Evolutionary conservation across 1,140 invertebrate species (phyloP), one percentile per base, ranked within the genome.

Genomic region (Lasioglossum baleicum): DNA sequence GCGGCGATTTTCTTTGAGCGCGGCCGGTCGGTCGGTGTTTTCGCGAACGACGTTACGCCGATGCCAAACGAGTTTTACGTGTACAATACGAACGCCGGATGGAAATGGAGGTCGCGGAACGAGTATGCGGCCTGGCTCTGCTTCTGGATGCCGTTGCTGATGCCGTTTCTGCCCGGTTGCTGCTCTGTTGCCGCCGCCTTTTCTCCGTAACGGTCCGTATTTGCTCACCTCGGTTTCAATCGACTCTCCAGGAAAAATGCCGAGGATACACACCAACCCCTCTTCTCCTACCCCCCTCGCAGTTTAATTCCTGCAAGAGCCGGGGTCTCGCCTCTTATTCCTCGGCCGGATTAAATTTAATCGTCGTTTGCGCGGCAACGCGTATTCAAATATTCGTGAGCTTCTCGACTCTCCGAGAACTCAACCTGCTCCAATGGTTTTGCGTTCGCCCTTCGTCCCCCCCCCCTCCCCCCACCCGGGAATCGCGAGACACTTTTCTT

Each of bases 141-240:
- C 60, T 26, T 26, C 67, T 15, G 75, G 11, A 20, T 44, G 44
- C 67, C 75, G 44, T 35, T 11, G 44, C 7, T 8, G 44, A 0
- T 8, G 7, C 44, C 44, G 44, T 44, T 8, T 44, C 44, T 35
- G 35, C 35, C 35, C 35, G 35, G 35, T 35, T 35, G 35, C 35
- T 35, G 35, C 35, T 35, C 44, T 8, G 44, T 44, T 44, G 44
- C 44, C 11, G 44, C 44, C 11, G 44, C 8, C 44, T 44, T 44
- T 44, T 44, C 44, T 11, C 44, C 44, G 44, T 72, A 78, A 78
- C 72, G 68, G 44, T 64, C 11, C 75, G 75, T 78, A 78, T 78
- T 72, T 72, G 68, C 68, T 72, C 60, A 44, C 8, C 68, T 78
- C 75, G 68, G 60, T 78, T 78, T 72, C 75, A 71, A 78, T 78